phyloP scores from a whole-genome alignment of 2,888 invertebrate genomes.

The Pyrrhosoma nymphula region DNA sequence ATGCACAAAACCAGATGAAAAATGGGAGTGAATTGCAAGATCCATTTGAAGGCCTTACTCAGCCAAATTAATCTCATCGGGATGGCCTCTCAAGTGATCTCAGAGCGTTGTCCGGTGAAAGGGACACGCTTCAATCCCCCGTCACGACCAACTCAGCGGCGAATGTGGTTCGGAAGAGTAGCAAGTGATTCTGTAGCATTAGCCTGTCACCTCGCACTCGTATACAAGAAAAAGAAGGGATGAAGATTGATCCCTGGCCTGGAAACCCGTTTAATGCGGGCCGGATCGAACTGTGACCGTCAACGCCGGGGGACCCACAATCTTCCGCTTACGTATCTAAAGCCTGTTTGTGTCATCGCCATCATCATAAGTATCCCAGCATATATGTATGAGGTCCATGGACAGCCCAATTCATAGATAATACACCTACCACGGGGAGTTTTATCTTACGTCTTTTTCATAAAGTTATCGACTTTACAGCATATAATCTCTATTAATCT shows the following conservation, averaged over 20 bases:
- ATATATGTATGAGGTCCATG: too few relatives aligned
- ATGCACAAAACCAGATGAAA: background rate
- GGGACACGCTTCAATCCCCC: background rate
- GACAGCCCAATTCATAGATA: too few relatives aligned
- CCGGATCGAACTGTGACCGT: background rate
- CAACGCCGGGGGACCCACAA: background rate
- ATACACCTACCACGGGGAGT: too few relatives aligned
- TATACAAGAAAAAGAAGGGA: background rate
- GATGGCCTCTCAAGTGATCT: background rate
- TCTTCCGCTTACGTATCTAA: background rate
- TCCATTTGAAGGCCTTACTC: background rate
- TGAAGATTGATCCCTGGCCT: background rate
- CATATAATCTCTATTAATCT: too few relatives aligned
- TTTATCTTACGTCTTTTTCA: too few relatives aligned
- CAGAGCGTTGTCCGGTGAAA: background rate
- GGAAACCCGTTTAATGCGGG: background rate
- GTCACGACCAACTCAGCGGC: background rate
- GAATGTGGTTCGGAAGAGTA: background rate
- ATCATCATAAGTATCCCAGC: too few relatives aligned
- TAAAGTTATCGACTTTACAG: too few relatives aligned
- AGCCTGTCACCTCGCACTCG: background rate
- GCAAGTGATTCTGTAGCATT: background rate
- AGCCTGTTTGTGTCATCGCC: too few relatives aligned
- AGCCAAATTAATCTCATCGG: background rate
- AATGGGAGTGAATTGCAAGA: background rate